Base-by-base conservation (phyloP, 2,888 invertebrate species). In the Polymixis lichenea region DNA sequence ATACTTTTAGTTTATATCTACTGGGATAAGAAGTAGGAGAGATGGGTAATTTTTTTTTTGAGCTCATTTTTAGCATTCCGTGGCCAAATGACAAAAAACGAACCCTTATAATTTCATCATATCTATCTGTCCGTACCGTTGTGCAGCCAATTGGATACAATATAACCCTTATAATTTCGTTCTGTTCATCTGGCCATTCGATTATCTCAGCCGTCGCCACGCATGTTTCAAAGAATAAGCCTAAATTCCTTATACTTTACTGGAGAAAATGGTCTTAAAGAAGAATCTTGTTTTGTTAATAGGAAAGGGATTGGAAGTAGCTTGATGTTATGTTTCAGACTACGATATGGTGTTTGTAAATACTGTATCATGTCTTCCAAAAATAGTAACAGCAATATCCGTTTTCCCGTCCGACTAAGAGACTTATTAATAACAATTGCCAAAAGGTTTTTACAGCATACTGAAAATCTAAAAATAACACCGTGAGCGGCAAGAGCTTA, bases 1-100 rank as follows among this genome's bases (percentile, higher is more conserved):
- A 68, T 77, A 72, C 38, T 77, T 72, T 73, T 43, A 60, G 53
- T 70, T 55, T 64, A 56, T 76, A 2, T 62, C 56, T 22, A 13
- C 28, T 43, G 19, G 9, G 11, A n/a, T 49, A 19, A 49, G 11
- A 76, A 38, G 19, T 28, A n/a, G 15, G 15, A 32, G 51, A 60
- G 11, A 62, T 43, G 28, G 38, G 38, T n/a, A n/a, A n/a, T 28
- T 19, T 38, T 15, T 38, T 61, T 70, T 72, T 75, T 22, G 7
- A 22, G 17, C 60, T 25, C 49, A 9, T 32, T 32, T 72, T 56
- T 58, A 46, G 22, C 11, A 19, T 51, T 2, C 15, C 11, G 4
- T 22, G 8, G 8, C 9, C 9, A n/a, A 64, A 64, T 32, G 49
- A 25, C 11, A 74, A 70, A 69, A 32, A 51, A 38, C 0, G 8